Conservation (phyloP, 2,113 vertebrate species). For the Reinhardtius hippoglossoides region DNA sequence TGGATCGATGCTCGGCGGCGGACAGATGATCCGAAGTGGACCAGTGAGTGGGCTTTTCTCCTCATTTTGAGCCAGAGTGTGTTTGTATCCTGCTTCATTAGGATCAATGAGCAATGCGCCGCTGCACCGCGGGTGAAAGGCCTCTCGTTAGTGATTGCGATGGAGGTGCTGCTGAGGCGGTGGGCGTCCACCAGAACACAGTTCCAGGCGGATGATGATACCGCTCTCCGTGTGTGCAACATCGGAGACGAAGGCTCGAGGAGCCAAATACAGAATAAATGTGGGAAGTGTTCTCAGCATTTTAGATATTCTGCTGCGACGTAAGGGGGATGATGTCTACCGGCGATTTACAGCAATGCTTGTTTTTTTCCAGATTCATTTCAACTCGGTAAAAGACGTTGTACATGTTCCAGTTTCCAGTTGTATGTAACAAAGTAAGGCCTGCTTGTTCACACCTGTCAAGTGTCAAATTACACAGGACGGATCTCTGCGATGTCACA, state of each 20-base stretch:
- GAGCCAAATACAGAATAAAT: slow-evolving; percentile 16
- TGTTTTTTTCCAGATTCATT: background rate
- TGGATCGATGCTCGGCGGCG: too few relatives aligned
- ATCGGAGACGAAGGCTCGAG: slow-evolving; percentile 26
- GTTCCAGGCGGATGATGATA: slow-evolving; percentile 29
- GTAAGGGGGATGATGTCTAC: too few relatives aligned
- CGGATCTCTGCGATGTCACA: slow-evolving; percentile 49
- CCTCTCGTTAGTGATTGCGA: slow-evolving; percentile 68
- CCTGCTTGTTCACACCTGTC: slow-evolving; percentile 49
- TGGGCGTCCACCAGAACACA: slow-evolving; percentile 57
- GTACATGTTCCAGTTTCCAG: background rate
- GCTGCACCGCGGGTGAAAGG: slow-evolving; percentile 60
- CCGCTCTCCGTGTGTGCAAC: background rate
- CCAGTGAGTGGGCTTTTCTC: slow-evolving; percentile 16
- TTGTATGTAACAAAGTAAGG: slow-evolving; percentile 37
- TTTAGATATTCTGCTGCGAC: slow-evolving; percentile 4
- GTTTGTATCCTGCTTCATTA: slow-evolving; percentile 59
- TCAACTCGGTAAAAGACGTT: background rate
- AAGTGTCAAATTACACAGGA: slow-evolving; percentile 63
- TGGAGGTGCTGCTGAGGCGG: slow-evolving; percentile 56
- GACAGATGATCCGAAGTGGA: slow-evolving; percentile 24
- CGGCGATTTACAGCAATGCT: background rate
- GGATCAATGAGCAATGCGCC: slow-evolving; percentile 58
- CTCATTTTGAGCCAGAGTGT: slow-evolving; percentile 36
- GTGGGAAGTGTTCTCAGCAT: background rate